phyloP scores from a whole-genome alignment of 1,140 invertebrate genomes.

The Pseudachorutes palmiensis region DNA sequence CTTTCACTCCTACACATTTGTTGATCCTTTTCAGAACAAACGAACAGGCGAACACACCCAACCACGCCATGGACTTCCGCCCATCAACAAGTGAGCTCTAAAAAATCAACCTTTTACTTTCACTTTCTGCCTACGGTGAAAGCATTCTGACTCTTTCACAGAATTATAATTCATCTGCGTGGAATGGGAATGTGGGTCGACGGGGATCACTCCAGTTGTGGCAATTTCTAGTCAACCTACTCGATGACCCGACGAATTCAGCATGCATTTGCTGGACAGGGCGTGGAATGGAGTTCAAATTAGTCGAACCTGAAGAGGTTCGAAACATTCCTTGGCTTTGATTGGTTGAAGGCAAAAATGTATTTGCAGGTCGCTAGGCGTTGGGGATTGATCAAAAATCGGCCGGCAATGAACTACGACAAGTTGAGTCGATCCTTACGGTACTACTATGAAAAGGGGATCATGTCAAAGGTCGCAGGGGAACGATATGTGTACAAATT shows the following conservation, averaged over 20 bases:
- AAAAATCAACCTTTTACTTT: background rate
- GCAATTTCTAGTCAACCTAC: conserved; percentile 84
- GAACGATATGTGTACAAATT: conserved; percentile 94
- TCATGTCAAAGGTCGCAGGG: conserved; percentile 96
- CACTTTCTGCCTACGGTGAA: background rate
- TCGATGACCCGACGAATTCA: conserved; percentile 75
- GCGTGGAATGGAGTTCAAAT: conserved; percentile 85
- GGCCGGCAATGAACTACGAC: conserved; percentile 95
- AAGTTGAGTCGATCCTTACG: conserved; percentile 83
- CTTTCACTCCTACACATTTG: background rate
- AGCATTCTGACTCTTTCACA: background rate
- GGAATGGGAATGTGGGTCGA: conserved; percentile 39
- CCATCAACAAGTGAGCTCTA: conserved; percentile 10
- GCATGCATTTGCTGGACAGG: conserved; percentile 58
- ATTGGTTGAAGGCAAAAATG: background rate
- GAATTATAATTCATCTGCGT: too few relatives aligned
- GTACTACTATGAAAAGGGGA: conserved; percentile 96
- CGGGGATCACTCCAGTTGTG: conserved; percentile 82
- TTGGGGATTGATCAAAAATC: conserved; percentile 56
- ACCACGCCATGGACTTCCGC: conserved; percentile 7
- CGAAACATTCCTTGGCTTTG: background rate
- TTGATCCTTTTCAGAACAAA: background rate
- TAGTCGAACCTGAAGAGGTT: conserved; percentile 90
- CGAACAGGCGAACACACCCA: background rate
- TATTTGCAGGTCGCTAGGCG: conserved; percentile 46